These are phyloP conservation scores for Camptogramma bilineatum DNA, from an alignment of 2,888 invertebrate genomes.

Conservation along the genomic window DNA sequence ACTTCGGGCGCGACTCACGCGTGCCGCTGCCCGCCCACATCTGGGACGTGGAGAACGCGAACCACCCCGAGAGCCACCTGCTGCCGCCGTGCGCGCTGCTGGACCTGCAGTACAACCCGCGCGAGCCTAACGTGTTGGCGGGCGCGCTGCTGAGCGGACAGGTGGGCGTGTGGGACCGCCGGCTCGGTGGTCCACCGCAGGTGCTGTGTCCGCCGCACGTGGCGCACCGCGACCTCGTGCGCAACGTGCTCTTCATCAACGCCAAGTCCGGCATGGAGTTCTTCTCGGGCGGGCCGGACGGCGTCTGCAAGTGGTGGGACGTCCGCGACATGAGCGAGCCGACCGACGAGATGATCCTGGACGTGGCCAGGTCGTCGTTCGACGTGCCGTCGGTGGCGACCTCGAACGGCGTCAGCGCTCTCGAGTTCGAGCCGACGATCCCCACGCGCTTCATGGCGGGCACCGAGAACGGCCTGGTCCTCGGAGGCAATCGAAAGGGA, in stretches of 20 bases:
- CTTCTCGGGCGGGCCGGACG: slow-evolving; percentile 96
- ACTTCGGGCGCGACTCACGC: slow-evolving; percentile 87
- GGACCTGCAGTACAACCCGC: slow-evolving; percentile 93
- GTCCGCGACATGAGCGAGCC: slow-evolving; percentile 87
- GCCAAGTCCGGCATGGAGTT: slow-evolving; percentile 97
- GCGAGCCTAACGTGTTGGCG: slow-evolving; percentile 88
- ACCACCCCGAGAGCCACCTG: slow-evolving; percentile 88
- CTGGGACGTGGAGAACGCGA: slow-evolving; percentile 96
- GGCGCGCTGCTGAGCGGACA: slow-evolving; percentile 90
- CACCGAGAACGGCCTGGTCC: slow-evolving; percentile 87
- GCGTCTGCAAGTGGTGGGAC: slow-evolving; percentile 94
- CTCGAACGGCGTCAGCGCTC: slow-evolving; percentile 85
- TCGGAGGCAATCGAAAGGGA: slow-evolving; percentile 90
- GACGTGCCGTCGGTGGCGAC: slow-evolving; percentile 83
- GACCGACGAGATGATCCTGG: slow-evolving; percentile 87
- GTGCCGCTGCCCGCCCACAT: slow-evolving; percentile 83
- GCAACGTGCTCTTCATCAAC: slow-evolving; percentile 94
- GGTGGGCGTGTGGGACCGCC: slow-evolving; percentile 90
- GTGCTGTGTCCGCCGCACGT: slow-evolving; percentile 90
- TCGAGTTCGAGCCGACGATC: slow-evolving; percentile 90
- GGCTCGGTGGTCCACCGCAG: slow-evolving; percentile 90
- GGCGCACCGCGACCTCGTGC: slow-evolving; percentile 94
- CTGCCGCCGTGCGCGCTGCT: slow-evolving; percentile 89
- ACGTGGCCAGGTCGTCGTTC: slow-evolving; percentile 83
- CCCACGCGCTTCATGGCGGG: slow-evolving; percentile 91